phyloP scores from a whole-genome alignment of 2,888 invertebrate species.

The Oxyteleia sp. region DNA sequence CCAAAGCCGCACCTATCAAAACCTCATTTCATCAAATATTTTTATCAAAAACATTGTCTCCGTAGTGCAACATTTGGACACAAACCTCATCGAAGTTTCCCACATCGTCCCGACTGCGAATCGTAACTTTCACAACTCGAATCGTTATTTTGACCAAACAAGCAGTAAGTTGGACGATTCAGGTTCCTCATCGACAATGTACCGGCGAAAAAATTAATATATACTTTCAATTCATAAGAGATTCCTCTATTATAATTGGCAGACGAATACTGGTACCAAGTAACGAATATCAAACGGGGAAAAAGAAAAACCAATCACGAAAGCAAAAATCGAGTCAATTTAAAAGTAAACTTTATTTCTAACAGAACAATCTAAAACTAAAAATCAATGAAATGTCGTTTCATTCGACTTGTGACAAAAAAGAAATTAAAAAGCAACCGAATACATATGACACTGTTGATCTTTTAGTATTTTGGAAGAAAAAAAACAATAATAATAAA shows the following conservation, averaged over 20 bases:
- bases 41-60: conserved; percentile 58
- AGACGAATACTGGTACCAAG: conserved; percentile 14
- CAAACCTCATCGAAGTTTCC: conserved; percentile 19
- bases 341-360: conserved; percentile 31
- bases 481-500: too few relatives aligned
- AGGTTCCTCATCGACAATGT: not conserved
- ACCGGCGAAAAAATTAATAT: not conserved
- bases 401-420: too few relatives aligned
- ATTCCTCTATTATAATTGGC: conserved; percentile 42
- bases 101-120: conserved; percentile 29
- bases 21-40: conserved; percentile 45
- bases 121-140: not conserved
- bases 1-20: conserved; percentile 33
- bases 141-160: not conserved
- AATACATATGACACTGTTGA: not conserved
- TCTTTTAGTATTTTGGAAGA: not conserved
- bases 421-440: too few relatives aligned
- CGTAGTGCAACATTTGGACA: conserved; percentile 57
- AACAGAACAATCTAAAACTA: conserved; percentile 23
- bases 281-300: conserved; percentile 12
- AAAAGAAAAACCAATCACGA: conserved; percentile 27
- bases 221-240: conserved; percentile 6
- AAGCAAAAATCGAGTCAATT: conserved; percentile 41
- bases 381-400: conserved; percentile 8
- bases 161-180: not conserved